Conservation (phyloP, 2,888 invertebrate genomes). For the Cremastobaeus sp. region DNA sequence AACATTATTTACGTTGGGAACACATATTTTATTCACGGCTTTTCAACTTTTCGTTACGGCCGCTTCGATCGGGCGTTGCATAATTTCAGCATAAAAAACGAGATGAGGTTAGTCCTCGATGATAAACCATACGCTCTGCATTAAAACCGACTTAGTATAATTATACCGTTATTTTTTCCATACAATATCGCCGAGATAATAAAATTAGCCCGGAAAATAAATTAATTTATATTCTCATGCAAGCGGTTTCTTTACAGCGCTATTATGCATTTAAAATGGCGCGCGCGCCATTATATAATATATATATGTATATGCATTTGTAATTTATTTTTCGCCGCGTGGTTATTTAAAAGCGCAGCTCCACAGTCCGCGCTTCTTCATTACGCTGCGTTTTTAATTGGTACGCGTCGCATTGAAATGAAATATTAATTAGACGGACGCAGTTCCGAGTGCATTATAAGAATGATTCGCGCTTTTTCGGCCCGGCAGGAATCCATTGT, state of each 20-base stretch:
- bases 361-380: slow-evolving; percentile 9
- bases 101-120: not conserved
- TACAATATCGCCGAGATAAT: slow-evolving; percentile 19
- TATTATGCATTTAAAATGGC: slow-evolving; percentile 29
- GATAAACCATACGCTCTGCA: slow-evolving; percentile 2
- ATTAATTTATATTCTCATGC: slow-evolving; percentile 38
- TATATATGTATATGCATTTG: slow-evolving; percentile 29
- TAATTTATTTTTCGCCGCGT: slow-evolving; percentile 24
- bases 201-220: slow-evolving; percentile 31
- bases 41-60: slow-evolving; percentile 2
- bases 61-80: not conserved
- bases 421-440: slow-evolving; percentile 32
- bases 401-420: slow-evolving; percentile 16
- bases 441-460: not conserved
- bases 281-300: slow-evolving; percentile 39
- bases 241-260: slow-evolving; percentile 31
- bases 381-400: slow-evolving; percentile 23
- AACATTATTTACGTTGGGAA: slow-evolving; percentile 6
- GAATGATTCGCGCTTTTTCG: slow-evolving; percentile 2
- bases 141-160: slow-evolving; percentile 12
- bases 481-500: slow-evolving; percentile 4
- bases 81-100: slow-evolving; percentile 15
- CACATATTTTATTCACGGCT: not conserved
- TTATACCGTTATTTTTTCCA: slow-evolving; percentile 21
- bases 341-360: slow-evolving; percentile 12